Conservation (phyloP, 2,888 invertebrate genomes). For the Dryobotodes eremita region DNA sequence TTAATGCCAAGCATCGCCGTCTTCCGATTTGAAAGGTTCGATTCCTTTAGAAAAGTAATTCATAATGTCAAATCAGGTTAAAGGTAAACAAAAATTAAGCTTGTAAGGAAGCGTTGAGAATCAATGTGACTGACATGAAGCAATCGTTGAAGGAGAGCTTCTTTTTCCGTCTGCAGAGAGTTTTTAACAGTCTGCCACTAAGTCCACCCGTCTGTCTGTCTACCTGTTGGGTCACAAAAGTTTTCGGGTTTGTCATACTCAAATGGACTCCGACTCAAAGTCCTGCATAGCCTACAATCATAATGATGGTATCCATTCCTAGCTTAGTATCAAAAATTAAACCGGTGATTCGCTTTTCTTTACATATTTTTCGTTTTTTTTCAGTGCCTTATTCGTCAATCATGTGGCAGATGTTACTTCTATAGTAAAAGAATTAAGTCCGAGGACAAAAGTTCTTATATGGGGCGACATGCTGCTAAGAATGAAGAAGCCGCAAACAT, state of each 20-base stretch:
- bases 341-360: not conserved
- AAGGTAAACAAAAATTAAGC: no score
- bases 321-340: not conserved
- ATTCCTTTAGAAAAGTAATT: no score
- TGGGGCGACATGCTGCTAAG: constrained; percentile 96
- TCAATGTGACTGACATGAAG: not conserved
- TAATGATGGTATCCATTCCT: not conserved
- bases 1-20: no score
- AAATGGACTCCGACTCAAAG: not conserved
- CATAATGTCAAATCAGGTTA: not conserved
- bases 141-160: not conserved
- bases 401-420: constrained; percentile 91
- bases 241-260: not conserved
- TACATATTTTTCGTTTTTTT: constrained; percentile 54
- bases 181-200: not conserved
- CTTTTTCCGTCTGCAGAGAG: no score
- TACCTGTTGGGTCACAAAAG: no score
- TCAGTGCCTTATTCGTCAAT: constrained; percentile 91
- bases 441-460: constrained; percentile 91
- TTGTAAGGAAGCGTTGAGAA: not conserved
- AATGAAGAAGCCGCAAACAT: constrained; percentile 86
- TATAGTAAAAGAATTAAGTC: constrained; percentile 86
- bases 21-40: no score
- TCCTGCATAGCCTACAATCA: not conserved
- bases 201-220: not conserved